Evolutionary conservation across 2,888 invertebrate genomes (phyloP).

Genomic region (Arrhopalites spinosus): DNA sequence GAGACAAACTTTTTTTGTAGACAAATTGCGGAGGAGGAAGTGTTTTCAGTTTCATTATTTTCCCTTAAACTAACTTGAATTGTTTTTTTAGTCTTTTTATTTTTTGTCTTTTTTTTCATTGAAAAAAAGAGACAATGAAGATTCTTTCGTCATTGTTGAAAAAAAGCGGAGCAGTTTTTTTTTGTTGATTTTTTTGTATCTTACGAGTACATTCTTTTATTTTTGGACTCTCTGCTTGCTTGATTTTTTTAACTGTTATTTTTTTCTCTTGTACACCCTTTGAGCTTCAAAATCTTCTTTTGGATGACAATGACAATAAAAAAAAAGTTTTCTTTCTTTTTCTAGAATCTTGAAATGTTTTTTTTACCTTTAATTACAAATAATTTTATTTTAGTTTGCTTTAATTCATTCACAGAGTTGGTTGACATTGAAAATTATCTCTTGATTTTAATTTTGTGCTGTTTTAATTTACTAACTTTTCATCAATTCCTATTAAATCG

Average conservation of each 20-base stretch:
- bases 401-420: no score
- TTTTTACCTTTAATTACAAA: background rate
- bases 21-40: slow-evolving; percentile 25
- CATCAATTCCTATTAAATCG: background rate
- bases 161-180: background rate
- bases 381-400: no score
- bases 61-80: background rate
- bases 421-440: background rate
- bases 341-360: background rate
- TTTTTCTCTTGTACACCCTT: background rate
- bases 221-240: background rate
- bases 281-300: background rate
- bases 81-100: background rate
- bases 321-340: no score
- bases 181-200: background rate
- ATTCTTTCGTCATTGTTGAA: background rate
- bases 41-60: slow-evolving; percentile 35
- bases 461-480: background rate
- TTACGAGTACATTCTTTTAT: background rate
- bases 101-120: background rate
- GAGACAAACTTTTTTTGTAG: background rate
- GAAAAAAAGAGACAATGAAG: background rate
- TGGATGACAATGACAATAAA: background rate
- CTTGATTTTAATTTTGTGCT: no score
- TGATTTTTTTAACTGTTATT: background rate